A percentile compares a stretch with the other conserved stretches of the same genome.
Conservation (phyloP, 2,797 vertebrate species). For the Cyclura pinguis region DNA sequence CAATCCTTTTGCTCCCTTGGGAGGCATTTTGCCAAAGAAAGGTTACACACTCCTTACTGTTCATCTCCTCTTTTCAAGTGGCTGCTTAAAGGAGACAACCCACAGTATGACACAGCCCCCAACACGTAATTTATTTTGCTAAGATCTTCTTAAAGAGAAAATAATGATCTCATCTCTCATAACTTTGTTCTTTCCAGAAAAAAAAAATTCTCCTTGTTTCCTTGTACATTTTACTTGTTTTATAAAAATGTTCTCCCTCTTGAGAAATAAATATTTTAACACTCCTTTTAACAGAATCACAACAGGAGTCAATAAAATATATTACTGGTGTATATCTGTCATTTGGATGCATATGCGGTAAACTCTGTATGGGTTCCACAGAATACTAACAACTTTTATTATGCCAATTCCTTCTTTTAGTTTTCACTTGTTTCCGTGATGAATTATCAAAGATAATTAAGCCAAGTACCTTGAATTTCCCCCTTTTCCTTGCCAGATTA, state of each 20-base stretch:
- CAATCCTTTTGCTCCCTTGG: background rate
- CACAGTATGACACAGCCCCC: too few species aligned
- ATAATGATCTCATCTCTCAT: background rate
- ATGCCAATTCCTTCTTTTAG: background rate
- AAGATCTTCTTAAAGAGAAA: background rate
- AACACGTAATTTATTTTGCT: too few species aligned
- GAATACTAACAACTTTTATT: background rate
- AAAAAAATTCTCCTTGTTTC: conserved; percentile 11
- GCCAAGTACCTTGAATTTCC: conserved; percentile 1
- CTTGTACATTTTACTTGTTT: background rate
- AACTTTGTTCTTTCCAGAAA: conserved; percentile 8
- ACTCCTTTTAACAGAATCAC: background rate
- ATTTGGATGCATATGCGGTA: background rate
- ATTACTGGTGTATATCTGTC: background rate
- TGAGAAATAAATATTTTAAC: background rate
- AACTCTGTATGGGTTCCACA: background rate
- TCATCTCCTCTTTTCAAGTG: background rate
- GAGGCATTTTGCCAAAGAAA: background rate
- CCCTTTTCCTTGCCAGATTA: background rate
- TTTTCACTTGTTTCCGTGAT: background rate
- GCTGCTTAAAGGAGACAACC: background rate
- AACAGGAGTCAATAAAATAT: background rate
- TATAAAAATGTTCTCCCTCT: background rate
- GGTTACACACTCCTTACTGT: background rate
- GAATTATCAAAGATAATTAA: background rate